A percentile compares a stretch with the other conserved stretches of the same genome.
phyloP scores from a whole-genome alignment of 2,888 invertebrate genomes.

The Cartodere bifasciata region DNA sequence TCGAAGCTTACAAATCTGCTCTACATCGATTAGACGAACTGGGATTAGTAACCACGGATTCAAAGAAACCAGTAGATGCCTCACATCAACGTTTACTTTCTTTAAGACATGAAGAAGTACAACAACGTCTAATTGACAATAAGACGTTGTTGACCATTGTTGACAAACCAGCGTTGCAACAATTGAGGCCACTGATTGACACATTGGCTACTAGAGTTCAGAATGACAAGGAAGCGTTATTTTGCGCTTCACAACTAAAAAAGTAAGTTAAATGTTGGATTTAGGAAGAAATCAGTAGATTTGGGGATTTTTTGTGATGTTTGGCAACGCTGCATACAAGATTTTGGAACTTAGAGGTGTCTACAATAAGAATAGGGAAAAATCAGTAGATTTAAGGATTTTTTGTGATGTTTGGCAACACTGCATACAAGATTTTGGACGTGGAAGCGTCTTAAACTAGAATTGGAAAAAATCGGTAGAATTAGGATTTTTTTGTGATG shows the following conservation, averaged over 20 bases:
- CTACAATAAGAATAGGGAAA: too few relatives aligned
- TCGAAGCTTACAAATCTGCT: constrained; percentile 77
- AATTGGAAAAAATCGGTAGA: too few relatives aligned
- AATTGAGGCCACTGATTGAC: constrained; percentile 54
- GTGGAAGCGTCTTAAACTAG: too few relatives aligned
- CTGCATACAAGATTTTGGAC: too few relatives aligned
- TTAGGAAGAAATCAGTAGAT: too few relatives aligned
- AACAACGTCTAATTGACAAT: constrained; percentile 82
- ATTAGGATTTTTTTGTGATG: too few relatives aligned
- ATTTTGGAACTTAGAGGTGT: too few relatives aligned
- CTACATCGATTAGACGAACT: constrained; percentile 74
- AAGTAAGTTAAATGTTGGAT: constrained; percentile 26
- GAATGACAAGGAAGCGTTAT: constrained; percentile 79
- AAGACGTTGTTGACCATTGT: constrained; percentile 76
- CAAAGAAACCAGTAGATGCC: constrained; percentile 57
- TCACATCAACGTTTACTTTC: constrained; percentile 83
- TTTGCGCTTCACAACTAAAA: constrained; percentile 56
- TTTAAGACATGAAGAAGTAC: constrained; percentile 73
- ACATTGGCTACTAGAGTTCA: constrained; percentile 70
- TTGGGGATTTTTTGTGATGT: too few relatives aligned
- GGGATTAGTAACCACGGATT: constrained; percentile 40
- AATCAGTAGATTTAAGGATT: too few relatives aligned
- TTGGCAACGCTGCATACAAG: too few relatives aligned
- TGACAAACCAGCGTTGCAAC: constrained; percentile 68
- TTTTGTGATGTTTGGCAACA: too few relatives aligned